A percentile compares a stretch with the other conserved stretches of the same genome.
These are phyloP conservation scores for Tachystola acroxantha DNA, from an alignment of 2,888 invertebrate genomes.

Conservation along the genomic window DNA sequence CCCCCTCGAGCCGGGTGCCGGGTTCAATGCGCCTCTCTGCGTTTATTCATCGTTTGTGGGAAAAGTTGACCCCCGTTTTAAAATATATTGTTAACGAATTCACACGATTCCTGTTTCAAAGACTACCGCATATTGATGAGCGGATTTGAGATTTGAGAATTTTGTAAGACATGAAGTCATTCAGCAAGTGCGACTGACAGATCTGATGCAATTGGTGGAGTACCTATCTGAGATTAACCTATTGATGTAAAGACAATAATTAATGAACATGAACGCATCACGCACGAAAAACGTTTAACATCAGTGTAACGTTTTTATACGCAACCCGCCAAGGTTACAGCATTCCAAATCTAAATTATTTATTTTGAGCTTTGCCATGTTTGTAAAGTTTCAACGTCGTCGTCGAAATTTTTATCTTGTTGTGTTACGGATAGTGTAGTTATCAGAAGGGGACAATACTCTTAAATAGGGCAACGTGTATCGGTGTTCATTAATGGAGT, in stretches of 20 bases:
- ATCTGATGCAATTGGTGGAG: too few relatives aligned
- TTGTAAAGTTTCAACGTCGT: conserved; percentile 60
- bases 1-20: conserved; percentile 71
- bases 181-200: neutral
- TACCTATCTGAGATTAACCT: conserved; percentile 1
- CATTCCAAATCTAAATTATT: conserved; percentile 59
- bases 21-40: conserved; percentile 77
- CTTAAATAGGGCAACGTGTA: conserved; percentile 44
- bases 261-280: conserved; percentile 22
- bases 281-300: conserved; percentile 21
- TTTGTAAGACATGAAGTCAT: conserved; percentile 3
- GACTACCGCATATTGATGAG: conserved; percentile 55
- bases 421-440: conserved; percentile 51
- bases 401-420: conserved; percentile 66
- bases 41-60: conserved; percentile 78
- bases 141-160: conserved; percentile 14
- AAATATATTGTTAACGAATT: conserved; percentile 75
- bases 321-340: conserved; percentile 55
- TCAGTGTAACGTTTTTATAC: conserved; percentile 34
- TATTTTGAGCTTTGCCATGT: conserved; percentile 64
- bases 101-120: conserved; percentile 61
- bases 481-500: conserved; percentile 40
- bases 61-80: conserved; percentile 76
- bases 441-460: conserved; percentile 55
- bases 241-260: conserved; percentile 6